These are phyloP conservation scores for Noctuana brunneofusca DNA, from an alignment of 2,888 invertebrate species.

Conservation along the genomic window DNA sequence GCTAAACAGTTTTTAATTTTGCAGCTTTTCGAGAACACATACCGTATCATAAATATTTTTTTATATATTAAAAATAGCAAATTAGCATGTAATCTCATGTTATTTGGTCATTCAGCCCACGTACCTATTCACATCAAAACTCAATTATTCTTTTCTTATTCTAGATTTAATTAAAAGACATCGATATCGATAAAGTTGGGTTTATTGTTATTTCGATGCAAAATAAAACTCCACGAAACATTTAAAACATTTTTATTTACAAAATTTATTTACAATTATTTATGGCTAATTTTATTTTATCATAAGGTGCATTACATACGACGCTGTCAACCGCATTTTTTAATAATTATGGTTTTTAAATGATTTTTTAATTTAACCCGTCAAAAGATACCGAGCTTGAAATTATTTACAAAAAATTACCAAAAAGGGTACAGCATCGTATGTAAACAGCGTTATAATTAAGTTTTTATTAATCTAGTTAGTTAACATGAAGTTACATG, in stretches of 20 bases:
- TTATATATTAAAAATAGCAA: background rate
- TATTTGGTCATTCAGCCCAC: no score
- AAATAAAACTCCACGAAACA: slow-evolving; percentile 60
- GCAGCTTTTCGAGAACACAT: background rate
- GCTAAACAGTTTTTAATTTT: slow-evolving; percentile 20
- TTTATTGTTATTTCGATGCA: background rate
- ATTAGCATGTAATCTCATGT: no score
- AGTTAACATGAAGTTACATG: slow-evolving; percentile 25
- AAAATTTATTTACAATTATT: slow-evolving; percentile 66
- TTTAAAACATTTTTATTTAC: slow-evolving; percentile 78
- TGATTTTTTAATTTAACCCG: slow-evolving; percentile 11
- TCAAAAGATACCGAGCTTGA: background rate
- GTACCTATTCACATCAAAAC: background rate
- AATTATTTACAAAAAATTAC: slow-evolving; percentile 12
- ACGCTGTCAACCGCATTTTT: background rate
- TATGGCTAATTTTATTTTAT: slow-evolving; percentile 36
- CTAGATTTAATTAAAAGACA: background rate
- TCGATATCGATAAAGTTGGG: background rate
- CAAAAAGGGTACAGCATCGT: slow-evolving; percentile 8
- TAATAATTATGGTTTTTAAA: background rate
- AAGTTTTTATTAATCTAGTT: slow-evolving; percentile 2
- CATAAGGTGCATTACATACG: background rate
- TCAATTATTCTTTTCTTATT: background rate
- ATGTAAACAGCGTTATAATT: background rate
- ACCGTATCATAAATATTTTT: background rate